Evolutionary conservation across 2,113 vertebrate genomes (phyloP).

Genomic region (Leuciscus idus): DNA sequence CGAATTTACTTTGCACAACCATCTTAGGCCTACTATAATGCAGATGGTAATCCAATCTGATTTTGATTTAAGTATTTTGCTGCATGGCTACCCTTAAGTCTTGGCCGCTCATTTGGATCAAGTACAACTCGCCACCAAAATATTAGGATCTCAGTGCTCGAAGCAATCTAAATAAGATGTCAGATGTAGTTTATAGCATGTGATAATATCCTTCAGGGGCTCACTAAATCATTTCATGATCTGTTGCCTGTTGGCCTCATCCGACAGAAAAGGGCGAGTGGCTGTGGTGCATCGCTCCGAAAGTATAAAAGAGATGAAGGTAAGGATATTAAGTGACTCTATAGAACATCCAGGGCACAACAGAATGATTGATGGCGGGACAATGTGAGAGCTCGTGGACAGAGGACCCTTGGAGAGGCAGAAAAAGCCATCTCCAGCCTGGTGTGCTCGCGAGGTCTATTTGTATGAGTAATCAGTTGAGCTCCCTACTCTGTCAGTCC

Average conservation of each 20-base stretch:
- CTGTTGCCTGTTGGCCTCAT: conserved; percentile 69
- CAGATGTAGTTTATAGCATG: conserved; percentile 44
- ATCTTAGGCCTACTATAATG: background rate
- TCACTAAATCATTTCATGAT: conserved; percentile 60
- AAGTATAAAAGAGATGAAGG: conserved; percentile 90
- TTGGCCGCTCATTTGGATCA: background rate
- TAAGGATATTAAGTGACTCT: conserved; percentile 95
- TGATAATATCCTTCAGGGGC: conserved; percentile 44
- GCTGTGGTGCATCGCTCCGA: conserved; percentile 88
- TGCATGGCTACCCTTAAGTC: background rate
- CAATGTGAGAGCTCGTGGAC: conserved; percentile 91
- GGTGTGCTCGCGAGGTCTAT: conserved; percentile 91
- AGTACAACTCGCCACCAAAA: background rate
- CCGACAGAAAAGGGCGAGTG: conserved; percentile 84
- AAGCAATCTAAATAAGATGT: conserved; percentile 34
- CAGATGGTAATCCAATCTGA: background rate
- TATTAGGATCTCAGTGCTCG: background rate
- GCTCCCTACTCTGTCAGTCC: conserved; percentile 90
- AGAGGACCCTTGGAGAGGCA: conserved; percentile 89
- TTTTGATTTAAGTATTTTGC: background rate
- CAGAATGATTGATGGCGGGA: conserved; percentile 97
- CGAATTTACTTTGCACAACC: background rate
- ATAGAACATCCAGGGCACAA: conserved; percentile 92
- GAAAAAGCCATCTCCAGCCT: conserved; percentile 84
- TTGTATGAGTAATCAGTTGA: conserved; percentile 97